A percentile compares a stretch with the other conserved stretches of the same genome.
Conservation (phyloP, 1,140 invertebrate genomes). For the Harpegnathos saltator region DNA sequence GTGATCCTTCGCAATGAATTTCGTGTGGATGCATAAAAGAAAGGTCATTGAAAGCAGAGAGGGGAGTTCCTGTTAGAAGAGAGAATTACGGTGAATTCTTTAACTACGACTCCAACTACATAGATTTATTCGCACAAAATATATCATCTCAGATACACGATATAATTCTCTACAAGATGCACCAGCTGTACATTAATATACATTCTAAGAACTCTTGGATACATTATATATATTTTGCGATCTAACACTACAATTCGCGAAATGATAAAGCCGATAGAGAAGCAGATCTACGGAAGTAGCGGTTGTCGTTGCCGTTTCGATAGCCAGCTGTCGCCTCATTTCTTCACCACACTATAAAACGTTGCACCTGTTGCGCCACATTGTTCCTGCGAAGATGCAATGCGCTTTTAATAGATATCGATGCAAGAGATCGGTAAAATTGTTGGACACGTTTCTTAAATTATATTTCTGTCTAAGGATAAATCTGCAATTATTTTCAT, state of each 20-base stretch:
- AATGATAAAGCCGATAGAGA: slow-evolving; percentile 50
- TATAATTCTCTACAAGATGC: slow-evolving; percentile 46
- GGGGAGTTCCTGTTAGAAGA: background rate
- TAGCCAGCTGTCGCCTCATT: background rate
- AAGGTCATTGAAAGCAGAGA: background rate
- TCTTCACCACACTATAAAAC: slow-evolving; percentile 53
- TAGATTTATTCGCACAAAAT: slow-evolving; percentile 75
- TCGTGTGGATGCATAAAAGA: too few relatives aligned
- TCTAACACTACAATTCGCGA: slow-evolving; percentile 8
- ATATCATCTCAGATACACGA: slow-evolving; percentile 59
- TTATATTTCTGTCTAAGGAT: background rate
- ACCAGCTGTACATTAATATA: slow-evolving; percentile 69
- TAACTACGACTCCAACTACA: slow-evolving; percentile 58
- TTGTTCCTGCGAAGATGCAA: slow-evolving; percentile 42
- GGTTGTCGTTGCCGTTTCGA: slow-evolving; percentile 20
- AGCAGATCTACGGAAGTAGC: slow-evolving; percentile 54
- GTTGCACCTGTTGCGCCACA: slow-evolving; percentile 1
- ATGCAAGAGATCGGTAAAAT: background rate
- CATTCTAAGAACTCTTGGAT: slow-evolving; percentile 27
- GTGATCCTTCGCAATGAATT: too few relatives aligned
- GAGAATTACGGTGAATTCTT: background rate
- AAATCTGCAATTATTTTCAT: background rate
- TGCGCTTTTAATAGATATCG: background rate
- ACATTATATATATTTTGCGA: slow-evolving; percentile 25
- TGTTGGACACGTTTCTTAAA: background rate